Evolutionary conservation across 1,140 invertebrate genomes (phyloP).

Genomic region (Microplitis demolitor): DNA sequence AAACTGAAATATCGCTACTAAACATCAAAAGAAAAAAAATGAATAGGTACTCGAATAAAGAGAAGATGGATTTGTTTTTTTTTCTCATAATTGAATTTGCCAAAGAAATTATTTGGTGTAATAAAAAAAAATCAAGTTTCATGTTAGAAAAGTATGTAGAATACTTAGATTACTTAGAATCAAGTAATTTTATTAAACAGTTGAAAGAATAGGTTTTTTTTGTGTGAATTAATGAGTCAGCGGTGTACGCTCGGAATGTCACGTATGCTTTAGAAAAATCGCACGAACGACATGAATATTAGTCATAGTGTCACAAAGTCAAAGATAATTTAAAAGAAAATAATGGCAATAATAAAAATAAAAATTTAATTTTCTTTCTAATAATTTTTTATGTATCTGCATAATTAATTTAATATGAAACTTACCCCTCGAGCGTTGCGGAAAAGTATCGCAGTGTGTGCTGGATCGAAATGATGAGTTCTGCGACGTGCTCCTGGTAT

Average conservation of each 20-base stretch:
- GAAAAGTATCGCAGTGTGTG: constrained; percentile 86
- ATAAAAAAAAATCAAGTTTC: too few relatives aligned
- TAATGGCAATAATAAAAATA: too few relatives aligned
- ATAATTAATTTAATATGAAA: constrained; percentile 32
- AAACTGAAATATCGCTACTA: too few relatives aligned
- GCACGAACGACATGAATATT: neutral
- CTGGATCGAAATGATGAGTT: constrained; percentile 76
- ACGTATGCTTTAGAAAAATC: neutral
- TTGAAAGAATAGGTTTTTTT: neutral
- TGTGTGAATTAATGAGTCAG: neutral
- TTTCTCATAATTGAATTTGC: too few relatives aligned
- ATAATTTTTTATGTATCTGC: neutral
- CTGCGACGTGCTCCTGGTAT: constrained; percentile 65
- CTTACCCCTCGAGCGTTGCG: constrained; percentile 88
- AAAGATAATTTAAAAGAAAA: neutral
- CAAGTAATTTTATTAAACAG: neutral
- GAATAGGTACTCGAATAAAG: too few relatives aligned
- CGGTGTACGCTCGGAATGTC: neutral
- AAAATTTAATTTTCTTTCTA: neutral
- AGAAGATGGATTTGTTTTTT: too few relatives aligned
- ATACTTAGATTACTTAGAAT: neutral
- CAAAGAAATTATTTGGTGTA: too few relatives aligned
- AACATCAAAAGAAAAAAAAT: too few relatives aligned
- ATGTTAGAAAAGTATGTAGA: neutral
- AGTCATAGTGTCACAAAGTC: neutral